Conservation (phyloP, 2,888 invertebrate genomes). For the Cephus pulcher region DNA sequence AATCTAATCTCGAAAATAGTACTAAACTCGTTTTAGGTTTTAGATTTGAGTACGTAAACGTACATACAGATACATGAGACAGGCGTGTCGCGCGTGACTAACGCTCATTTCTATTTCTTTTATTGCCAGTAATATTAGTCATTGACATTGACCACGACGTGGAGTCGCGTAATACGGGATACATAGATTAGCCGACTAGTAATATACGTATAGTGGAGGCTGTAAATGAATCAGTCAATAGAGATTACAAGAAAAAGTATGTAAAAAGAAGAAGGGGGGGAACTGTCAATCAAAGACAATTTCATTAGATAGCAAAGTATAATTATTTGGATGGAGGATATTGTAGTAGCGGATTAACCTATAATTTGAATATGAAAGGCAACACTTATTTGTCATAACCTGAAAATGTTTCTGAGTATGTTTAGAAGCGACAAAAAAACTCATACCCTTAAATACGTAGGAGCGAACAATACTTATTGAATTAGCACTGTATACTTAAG, state of each 20-base stretch:
- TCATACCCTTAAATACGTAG: not conserved
- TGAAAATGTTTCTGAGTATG: not conserved
- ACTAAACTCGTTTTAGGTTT: not conserved
- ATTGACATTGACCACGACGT: not conserved
- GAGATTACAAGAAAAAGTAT: not conserved
- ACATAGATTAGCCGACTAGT: not conserved
- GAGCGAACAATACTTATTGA: not conserved
- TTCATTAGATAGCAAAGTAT: not conserved
- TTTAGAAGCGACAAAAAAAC: not conserved
- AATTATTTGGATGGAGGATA: not conserved
- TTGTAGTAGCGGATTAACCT: not conserved
- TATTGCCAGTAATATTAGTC: not conserved
- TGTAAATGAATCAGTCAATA: not conserved
- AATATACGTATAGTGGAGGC: not conserved
- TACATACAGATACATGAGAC: not conserved
- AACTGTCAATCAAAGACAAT: not conserved
- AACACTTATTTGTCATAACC: not conserved
- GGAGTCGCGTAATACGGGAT: not conserved
- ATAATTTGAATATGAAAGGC: not conserved
- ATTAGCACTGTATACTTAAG: not conserved
- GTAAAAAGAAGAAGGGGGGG: not conserved
- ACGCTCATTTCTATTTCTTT: not conserved
- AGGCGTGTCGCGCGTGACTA: not conserved
- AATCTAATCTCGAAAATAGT: not conserved
- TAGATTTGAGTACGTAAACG: not conserved